Evolutionary conservation across 2,113 vertebrate genomes (phyloP).

Genomic region (Panurus biarmicus): DNA sequence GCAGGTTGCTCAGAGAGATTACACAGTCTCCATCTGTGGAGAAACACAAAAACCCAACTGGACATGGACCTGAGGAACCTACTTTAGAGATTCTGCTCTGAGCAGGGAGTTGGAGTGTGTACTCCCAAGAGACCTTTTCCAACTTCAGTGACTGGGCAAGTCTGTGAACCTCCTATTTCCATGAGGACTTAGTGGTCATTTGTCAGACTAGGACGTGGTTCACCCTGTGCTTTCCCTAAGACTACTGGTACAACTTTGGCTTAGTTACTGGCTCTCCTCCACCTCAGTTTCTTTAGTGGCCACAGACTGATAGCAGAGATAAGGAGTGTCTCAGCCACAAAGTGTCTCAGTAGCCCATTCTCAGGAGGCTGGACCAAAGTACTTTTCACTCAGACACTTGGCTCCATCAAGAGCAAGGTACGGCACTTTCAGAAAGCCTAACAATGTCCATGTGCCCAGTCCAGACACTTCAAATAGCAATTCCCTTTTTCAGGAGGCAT

Average conservation of each 20-base stretch:
- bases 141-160: background rate
- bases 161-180: background rate
- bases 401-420: background rate
- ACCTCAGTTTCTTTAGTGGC: background rate
- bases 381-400: background rate
- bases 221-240: background rate
- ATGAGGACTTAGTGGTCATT: background rate
- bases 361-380: background rate
- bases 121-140: background rate
- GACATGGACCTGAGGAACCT: background rate
- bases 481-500: background rate
- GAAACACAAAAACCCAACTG: background rate
- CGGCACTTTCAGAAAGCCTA: background rate
- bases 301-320: background rate
- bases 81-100: background rate
- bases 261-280: background rate
- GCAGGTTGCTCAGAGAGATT: background rate
- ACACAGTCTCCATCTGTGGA: background rate
- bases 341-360: background rate
- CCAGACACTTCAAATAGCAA: background rate
- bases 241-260: background rate
- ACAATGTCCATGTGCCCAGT: background rate
- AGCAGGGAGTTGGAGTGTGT: background rate
- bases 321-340: background rate
- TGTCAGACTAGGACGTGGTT: background rate